A percentile compares a stretch with the other conserved stretches of the same genome.
These are phyloP conservation scores for Holothuria scabra DNA, from an alignment of 53 echinoderm and acorn worm species.

Conservation along the genomic window DNA sequence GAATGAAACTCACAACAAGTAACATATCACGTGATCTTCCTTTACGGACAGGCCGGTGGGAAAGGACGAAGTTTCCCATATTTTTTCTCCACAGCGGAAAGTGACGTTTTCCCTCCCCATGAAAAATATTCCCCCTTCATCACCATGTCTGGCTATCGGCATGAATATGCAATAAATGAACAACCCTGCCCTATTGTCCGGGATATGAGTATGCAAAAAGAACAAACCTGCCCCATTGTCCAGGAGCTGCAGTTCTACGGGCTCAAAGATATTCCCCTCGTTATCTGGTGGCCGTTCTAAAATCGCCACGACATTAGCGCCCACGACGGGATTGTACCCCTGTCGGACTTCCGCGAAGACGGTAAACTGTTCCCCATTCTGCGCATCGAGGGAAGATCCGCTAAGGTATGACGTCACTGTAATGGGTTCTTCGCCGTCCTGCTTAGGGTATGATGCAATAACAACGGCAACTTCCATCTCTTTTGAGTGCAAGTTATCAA, in stretches of 20 bases:
- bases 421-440: conserved; percentile 61
- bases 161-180: no score
- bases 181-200: no score
- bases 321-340: conserved; percentile 65
- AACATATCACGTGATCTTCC: no score
- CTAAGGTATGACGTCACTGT: conserved; percentile 69
- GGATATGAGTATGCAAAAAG: no score
- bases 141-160: no score
- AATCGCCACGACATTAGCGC: conserved; percentile 60
- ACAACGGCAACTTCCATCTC: conserved; percentile 36
- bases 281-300: conserved; percentile 55
- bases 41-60: no score
- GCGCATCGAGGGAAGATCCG: conserved; percentile 48
- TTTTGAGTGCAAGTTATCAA: neutral
- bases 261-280: conserved; percentile 29
- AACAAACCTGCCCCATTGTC: conserved; percentile 75
- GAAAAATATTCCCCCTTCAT: no score
- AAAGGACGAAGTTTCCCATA: no score
- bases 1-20: no score
- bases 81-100: no score
- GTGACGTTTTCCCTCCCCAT: no score
- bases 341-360: conserved; percentile 70
- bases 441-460: conserved; percentile 52
- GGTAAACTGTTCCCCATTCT: conserved; percentile 47
- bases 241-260: conserved; percentile 53